Percentiles rank a stretch among this genome's conserved stretches.
These are phyloP conservation scores for Python bivittatus DNA, from an alignment of 2,113 vertebrate species.

Conservation along the genomic window DNA sequence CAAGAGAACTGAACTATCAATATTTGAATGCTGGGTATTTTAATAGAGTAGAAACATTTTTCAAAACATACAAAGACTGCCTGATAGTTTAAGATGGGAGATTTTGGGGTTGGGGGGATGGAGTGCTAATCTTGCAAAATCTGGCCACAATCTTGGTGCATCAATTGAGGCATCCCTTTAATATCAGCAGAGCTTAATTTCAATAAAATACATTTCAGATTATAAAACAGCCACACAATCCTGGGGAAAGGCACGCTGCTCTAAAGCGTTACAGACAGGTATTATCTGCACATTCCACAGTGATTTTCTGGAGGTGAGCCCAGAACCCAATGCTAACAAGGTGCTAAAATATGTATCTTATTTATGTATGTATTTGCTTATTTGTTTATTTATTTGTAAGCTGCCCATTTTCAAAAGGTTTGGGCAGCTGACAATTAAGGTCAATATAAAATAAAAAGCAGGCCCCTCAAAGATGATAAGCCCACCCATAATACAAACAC, in stretches of 20 bases:
- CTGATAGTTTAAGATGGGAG: not conserved
- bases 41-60: not conserved
- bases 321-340: no score
- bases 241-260: not conserved
- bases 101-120: not conserved
- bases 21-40: not conserved
- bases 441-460: not conserved
- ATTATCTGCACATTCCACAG: no score
- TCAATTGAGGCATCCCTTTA: not conserved
- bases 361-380: no score
- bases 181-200: not conserved
- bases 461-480: not conserved
- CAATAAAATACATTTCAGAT: not conserved
- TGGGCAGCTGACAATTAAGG: no score
- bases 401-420: no score
- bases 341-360: no score
- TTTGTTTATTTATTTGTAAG: no score
- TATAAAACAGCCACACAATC: not conserved
- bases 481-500: not conserved
- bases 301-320: no score
- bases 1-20: not conserved
- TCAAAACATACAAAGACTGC: not conserved
- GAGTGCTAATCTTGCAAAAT: not conserved
- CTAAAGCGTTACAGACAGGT: no score
- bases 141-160: not conserved